These are phyloP conservation scores for Peromyscus maniculatus DNA, from an alignment of 2,113 vertebrate species.

Conservation along the genomic window DNA sequence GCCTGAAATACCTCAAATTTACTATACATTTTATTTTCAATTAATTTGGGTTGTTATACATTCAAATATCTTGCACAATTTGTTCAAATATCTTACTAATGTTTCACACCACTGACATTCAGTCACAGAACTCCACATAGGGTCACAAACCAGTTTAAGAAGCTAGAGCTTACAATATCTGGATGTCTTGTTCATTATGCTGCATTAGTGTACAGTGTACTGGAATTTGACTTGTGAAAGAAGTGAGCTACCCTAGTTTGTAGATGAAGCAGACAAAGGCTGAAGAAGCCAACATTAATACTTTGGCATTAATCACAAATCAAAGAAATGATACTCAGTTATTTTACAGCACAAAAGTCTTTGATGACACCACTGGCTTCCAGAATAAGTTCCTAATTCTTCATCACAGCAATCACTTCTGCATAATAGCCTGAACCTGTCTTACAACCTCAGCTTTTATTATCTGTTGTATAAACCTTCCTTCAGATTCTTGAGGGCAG, in stretches of 20 bases:
- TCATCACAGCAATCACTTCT: slow-evolving; percentile 46
- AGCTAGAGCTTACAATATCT: background rate
- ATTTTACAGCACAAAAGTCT: slow-evolving; percentile 14
- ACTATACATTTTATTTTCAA: background rate
- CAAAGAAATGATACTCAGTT: slow-evolving; percentile 59
- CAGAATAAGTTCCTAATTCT: slow-evolving; percentile 32
- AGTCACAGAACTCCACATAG: background rate
- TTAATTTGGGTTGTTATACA: background rate
- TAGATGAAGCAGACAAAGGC: background rate
- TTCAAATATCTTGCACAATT: background rate
- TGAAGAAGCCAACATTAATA: slow-evolving; percentile 11
- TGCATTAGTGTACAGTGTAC: background rate
- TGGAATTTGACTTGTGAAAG: slow-evolving; percentile 24
- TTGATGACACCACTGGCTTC: slow-evolving; percentile 10
- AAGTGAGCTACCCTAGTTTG: slow-evolving; percentile 21
- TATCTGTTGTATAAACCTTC: slow-evolving; percentile 14
- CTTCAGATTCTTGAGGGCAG: background rate
- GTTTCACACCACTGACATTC: background rate
- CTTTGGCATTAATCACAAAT: slow-evolving; percentile 48
- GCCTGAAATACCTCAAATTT: background rate
- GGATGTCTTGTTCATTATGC: background rate
- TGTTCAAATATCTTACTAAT: background rate
- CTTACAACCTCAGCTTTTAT: slow-evolving; percentile 20
- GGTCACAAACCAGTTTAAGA: background rate
- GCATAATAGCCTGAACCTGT: background rate